phyloP scores from a whole-genome alignment of 2,888 invertebrate genomes.

The Brassicogethes aeneus region DNA sequence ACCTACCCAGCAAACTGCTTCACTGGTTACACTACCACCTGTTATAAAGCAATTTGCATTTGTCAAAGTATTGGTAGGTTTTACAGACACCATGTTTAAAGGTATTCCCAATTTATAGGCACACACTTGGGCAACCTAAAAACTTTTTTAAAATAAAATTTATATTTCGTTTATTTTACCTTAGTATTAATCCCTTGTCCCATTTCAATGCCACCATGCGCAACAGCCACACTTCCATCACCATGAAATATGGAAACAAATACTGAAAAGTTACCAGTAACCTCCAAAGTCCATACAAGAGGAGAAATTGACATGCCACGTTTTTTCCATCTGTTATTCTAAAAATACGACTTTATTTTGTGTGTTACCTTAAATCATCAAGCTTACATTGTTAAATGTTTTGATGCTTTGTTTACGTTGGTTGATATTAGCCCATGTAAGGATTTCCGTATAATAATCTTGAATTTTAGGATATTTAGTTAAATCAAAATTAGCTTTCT shows the following conservation, averaged over 20 bases:
- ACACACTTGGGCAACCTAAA: slow-evolving; percentile 62
- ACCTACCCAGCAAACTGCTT: slow-evolving; percentile 48
- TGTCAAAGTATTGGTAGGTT: slow-evolving; percentile 54
- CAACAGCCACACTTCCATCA: slow-evolving; percentile 62
- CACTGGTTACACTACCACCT: slow-evolving; percentile 65
- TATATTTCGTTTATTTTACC: too few species aligned
- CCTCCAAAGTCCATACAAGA: slow-evolving; percentile 55
- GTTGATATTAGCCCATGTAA: too few species aligned
- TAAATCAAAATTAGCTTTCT: slow-evolving; percentile 46
- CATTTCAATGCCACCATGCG: slow-evolving; percentile 65
- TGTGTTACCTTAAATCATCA: too few species aligned
- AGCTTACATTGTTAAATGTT: too few species aligned
- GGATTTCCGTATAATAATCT: too few species aligned
- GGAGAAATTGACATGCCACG: slow-evolving; percentile 59
- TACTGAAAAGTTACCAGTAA: slow-evolving; percentile 47
- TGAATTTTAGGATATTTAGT: too few species aligned
- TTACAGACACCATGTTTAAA: slow-evolving; percentile 55
- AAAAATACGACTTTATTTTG: too few species aligned
- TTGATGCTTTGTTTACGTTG: too few species aligned
- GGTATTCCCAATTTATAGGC: slow-evolving; percentile 63
- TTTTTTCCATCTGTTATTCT: slow-evolving; percentile 75
- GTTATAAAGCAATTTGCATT: slow-evolving; percentile 59
- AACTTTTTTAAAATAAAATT: too few species aligned
- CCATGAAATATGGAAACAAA: slow-evolving; percentile 60
- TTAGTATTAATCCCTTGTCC: slow-evolving; percentile 82